Base-by-base conservation (phyloP, 2,888 invertebrate species). In the Sarcophaga variegata region DNA sequence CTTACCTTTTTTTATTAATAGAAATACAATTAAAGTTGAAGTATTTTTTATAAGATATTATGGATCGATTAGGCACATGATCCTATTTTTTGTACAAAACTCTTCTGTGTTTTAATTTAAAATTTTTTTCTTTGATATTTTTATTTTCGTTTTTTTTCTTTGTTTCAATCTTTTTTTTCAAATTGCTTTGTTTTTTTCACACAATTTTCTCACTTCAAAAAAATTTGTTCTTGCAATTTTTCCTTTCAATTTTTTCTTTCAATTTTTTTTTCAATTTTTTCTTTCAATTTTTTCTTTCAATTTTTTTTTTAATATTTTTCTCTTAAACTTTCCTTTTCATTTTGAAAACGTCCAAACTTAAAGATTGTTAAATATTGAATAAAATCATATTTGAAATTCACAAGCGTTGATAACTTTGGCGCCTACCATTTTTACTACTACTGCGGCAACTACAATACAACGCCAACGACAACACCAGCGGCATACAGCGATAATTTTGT, bases 271-370 rank as follows among this genome's bases (percentile, higher is more conserved):
- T 54, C 69, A 2, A 27, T 72, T 47, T 60, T 77, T 72, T 37
- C 5, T 17, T n/a, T 37, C 45, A 45, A 4, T 27, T 27, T 63
- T 49, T 10, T 0, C 27, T 17, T 79, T 17, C 0, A 37, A 25
- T 67, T 27, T 81, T 22, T 74, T 10, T 62, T 63, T 69, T 3
- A 66, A 37, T 66, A 59, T 17, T 11, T 66, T 81, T 67, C 14
- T 80, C n/a, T 80, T 49, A 17, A 62, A 20, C 14, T 63, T 14
- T 66, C 69, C 27, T 25, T 45, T 72, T 66, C 54, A 67, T 22
- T 79, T 64, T 82, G 17, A 8, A 83, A 54, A 74, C 83, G 69
- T 83, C 86, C 69, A 77, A 81, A 49, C 83, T 81, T 81, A 59
- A 80, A 78, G 67, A 81, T 74, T 77, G 83, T 49, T 81, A 47